These are phyloP conservation scores for Crax fasciolata DNA, from an alignment of 2,797 vertebrate species.

Conservation along the genomic window DNA sequence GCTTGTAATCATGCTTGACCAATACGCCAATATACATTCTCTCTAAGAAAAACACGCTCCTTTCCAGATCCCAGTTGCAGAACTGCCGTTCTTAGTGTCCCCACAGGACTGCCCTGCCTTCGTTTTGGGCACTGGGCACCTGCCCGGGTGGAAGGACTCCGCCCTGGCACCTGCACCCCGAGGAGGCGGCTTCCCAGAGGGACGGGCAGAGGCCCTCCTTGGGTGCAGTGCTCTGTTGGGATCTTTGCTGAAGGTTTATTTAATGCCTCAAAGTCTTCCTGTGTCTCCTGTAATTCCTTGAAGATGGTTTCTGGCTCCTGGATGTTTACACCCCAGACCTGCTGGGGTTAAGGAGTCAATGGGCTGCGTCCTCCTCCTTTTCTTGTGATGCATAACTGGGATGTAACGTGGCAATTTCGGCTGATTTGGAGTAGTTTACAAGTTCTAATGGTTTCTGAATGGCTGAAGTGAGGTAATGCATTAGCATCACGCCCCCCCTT, in stretches of 20 bases:
- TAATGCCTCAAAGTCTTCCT: not conserved
- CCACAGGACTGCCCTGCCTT: not conserved
- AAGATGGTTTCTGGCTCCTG: not conserved
- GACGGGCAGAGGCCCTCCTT: not conserved
- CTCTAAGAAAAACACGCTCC: not conserved
- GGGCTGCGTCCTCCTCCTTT: not conserved
- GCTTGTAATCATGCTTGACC: not conserved
- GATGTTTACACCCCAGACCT: not conserved
- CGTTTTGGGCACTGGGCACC: fast-evolving
- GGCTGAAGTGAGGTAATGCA: not conserved
- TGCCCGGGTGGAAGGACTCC: not conserved
- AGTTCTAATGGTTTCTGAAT: not conserved
- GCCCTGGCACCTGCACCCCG: not conserved
- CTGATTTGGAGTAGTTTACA: not conserved
- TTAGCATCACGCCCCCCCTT: not conserved
- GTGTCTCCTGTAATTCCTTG: not conserved
- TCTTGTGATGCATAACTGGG: not conserved
- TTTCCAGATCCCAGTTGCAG: not conserved
- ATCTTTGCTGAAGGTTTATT: not conserved
- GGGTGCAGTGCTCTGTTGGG: not conserved
- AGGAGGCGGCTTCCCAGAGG: not conserved
- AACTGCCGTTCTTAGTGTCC: not conserved
- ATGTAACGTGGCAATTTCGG: not conserved
- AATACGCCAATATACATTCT: not conserved
- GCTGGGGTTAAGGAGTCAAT: not conserved